Conservation (phyloP, 2,888 invertebrate genomes). For the Elegia similella region DNA sequence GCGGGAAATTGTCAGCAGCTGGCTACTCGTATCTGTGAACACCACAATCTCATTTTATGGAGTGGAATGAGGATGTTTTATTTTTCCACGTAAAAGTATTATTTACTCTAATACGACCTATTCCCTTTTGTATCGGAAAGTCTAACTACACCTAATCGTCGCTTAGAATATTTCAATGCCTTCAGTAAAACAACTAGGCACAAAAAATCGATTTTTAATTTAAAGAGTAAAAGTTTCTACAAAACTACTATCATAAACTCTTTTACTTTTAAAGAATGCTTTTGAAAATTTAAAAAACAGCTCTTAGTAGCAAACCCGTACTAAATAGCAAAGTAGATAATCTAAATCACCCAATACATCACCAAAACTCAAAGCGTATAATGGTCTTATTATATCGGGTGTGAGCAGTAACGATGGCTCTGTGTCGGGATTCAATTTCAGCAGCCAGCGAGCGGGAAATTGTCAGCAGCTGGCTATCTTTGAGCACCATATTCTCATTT, state of each 20-base stretch:
- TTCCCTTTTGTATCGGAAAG: no score
- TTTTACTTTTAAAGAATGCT: no score
- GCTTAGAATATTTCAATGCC: no score
- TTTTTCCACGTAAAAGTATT: not conserved
- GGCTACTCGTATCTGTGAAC: constrained; percentile 26
- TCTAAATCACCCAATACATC: not conserved
- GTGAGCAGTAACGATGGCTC: constrained; percentile 7
- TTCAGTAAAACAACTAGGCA: no score
- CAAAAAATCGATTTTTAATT: no score
- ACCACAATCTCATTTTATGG: constrained; percentile 13
- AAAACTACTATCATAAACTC: no score
- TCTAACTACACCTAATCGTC: no score
- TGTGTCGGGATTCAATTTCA: constrained; percentile 17
- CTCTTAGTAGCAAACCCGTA: no score
- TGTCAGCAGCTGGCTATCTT: constrained; percentile 65
- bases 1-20: constrained; percentile 80
- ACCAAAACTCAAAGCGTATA: constrained; percentile 4
- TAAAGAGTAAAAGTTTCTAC: no score
- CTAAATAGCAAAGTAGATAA: no score
- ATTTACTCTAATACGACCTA: no score
- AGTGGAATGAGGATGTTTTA: not conserved
- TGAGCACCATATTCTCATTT: constrained; percentile 14
- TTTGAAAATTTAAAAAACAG: no score
- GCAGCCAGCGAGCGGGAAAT: constrained; percentile 64
- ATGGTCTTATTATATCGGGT: constrained; percentile 10